phyloP scores from a whole-genome alignment of 2,797 vertebrate species.

The Chloroceryle inda region DNA sequence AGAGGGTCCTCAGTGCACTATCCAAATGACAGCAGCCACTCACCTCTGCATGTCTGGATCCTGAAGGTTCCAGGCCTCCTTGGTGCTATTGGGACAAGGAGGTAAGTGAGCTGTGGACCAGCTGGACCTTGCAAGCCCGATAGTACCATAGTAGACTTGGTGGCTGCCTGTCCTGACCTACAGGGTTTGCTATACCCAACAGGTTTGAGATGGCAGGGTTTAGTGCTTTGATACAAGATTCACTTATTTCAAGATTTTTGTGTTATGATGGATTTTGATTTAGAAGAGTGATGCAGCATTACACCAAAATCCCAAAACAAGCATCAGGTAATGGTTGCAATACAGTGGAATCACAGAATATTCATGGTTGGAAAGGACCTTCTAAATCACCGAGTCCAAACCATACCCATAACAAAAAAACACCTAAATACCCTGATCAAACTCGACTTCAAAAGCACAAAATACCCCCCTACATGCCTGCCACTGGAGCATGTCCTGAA shows the following conservation, averaged over 20 bases:
- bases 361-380: too few species aligned
- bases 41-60: not conserved
- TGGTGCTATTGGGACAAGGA: not conserved
- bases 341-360: not conserved
- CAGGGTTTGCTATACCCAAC: not conserved
- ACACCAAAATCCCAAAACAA: not conserved
- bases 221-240: not conserved
- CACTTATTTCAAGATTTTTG: not conserved
- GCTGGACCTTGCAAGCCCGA: not conserved
- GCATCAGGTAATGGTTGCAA: fast-evolving
- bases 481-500: too few species aligned
- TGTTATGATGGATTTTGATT: not conserved
- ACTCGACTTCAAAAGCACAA: too few species aligned
- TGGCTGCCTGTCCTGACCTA: not conserved
- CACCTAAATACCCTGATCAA: too few species aligned
- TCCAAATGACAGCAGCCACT: not conserved
- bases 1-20: not conserved
- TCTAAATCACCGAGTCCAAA: too few species aligned
- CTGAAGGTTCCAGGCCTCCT: not conserved
- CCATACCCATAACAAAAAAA: too few species aligned
- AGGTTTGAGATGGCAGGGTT: not conserved
- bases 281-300: not conserved
- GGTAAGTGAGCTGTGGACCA: too few species aligned
- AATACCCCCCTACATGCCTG: too few species aligned
- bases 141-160: not conserved